A percentile compares a stretch with the other conserved stretches of the same genome.
phyloP scores from a whole-genome alignment of 1,140 invertebrate species.

The Formica exsecta region DNA sequence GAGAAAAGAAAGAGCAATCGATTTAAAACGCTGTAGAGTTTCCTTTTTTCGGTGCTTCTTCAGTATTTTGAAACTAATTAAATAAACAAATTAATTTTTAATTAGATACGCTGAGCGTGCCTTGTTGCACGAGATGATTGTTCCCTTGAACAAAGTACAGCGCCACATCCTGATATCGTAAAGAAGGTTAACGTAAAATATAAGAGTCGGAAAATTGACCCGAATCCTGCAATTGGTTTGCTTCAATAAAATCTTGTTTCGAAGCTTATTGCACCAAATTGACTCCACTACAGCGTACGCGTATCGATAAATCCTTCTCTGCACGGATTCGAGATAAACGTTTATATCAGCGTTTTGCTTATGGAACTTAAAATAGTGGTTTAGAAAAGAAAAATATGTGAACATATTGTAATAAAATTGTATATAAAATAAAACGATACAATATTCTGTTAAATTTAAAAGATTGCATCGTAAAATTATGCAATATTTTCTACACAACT shows the following conservation, averaged over 20 bases:
- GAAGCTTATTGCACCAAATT: slow-evolving; percentile 77
- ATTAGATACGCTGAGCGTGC: slow-evolving; percentile 8
- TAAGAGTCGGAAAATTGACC: slow-evolving; percentile 43
- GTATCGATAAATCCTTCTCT: slow-evolving; percentile 55
- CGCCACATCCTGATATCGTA: background rate
- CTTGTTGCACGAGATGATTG: slow-evolving; percentile 28
- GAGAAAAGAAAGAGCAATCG: background rate
- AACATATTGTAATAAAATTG: background rate
- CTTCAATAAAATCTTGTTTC: slow-evolving; percentile 77
- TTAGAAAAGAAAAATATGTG: background rate
- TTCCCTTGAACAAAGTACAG: slow-evolving; percentile 1
- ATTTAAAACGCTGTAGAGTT: background rate
- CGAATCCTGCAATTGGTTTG: slow-evolving; percentile 72
- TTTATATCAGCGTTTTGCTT: slow-evolving; percentile 36
- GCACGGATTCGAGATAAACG: slow-evolving; percentile 42
- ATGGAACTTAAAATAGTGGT: background rate
- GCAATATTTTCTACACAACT: background rate
- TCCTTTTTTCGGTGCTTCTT: background rate
- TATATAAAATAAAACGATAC: background rate
- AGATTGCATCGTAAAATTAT: slow-evolving; percentile 6
- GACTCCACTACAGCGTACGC: slow-evolving; percentile 39
- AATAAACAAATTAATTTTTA: slow-evolving; percentile 34
- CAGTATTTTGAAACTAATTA: background rate
- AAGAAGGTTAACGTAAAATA: slow-evolving; percentile 34
- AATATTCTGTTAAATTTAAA: background rate